A percentile compares a stretch with the other conserved stretches of the same genome.
These are phyloP conservation scores for Acanthosepion pharaonis DNA, from an alignment of 2,888 invertebrate genomes.

Conservation along the genomic window DNA sequence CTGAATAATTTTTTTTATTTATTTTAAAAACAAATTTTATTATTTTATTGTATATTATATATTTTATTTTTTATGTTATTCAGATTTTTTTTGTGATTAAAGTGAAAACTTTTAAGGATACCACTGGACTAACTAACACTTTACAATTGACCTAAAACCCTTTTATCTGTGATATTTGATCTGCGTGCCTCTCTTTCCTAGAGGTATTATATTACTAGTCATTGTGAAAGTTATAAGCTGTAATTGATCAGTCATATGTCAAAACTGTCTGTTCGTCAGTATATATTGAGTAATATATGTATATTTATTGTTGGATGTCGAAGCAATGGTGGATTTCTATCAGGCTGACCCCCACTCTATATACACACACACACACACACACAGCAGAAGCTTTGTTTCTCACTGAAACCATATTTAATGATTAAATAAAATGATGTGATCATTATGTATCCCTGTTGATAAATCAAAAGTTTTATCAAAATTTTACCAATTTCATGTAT, in stretches of 20 bases:
- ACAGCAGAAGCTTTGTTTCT: no score
- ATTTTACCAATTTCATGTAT: no score
- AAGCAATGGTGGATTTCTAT: background rate
- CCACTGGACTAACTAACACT: background rate
- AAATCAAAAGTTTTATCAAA: background rate
- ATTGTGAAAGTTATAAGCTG: conserved; percentile 11
- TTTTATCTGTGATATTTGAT: background rate
- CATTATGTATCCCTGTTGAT: background rate
- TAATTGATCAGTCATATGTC: background rate
- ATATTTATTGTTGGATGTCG: background rate
- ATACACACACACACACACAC: no score
- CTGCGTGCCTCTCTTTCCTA: background rate
- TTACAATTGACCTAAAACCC: background rate
- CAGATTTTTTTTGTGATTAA: no score
- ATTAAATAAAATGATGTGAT: background rate
- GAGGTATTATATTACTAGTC: background rate
- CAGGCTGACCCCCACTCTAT: background rate
- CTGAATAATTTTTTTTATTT: no score
- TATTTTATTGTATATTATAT: no score
- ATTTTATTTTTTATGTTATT: no score
- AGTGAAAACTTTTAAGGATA: background rate
- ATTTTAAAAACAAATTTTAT: no score
- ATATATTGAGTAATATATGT: background rate
- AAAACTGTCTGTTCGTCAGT: background rate
- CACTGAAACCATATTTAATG: background rate